Conservation (phyloP, 2,888 invertebrate genomes). For the Buathra laborator region DNA sequence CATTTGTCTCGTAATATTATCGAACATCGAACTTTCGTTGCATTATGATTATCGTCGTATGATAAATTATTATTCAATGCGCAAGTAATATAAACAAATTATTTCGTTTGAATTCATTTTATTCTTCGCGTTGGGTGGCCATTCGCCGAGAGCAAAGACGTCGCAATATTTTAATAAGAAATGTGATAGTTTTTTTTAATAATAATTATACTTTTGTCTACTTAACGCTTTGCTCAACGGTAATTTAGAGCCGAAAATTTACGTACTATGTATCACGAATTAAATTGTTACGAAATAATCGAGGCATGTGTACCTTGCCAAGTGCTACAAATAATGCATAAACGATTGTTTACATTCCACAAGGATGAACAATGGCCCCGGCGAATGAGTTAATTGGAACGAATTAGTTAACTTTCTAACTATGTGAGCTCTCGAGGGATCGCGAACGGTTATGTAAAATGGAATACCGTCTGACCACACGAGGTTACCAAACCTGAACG, state of each 20-base stretch:
- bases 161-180: too few species aligned
- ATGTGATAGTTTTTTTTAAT: too few species aligned
- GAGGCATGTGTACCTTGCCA: not conserved
- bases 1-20: not conserved
- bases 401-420: conserved; percentile 66
- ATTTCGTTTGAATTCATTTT: too few species aligned
- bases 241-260: not conserved
- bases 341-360: conserved; percentile 60
- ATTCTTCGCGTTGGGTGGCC: too few species aligned
- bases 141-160: too few species aligned
- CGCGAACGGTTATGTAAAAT: conserved; percentile 61
- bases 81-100: too few species aligned
- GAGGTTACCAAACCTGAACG: conserved; percentile 50
- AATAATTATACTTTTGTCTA: too few species aligned
- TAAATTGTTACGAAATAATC: not conserved
- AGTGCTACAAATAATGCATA: conserved; percentile 11
- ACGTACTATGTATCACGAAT: not conserved
- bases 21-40: not conserved
- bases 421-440: conserved; percentile 11
- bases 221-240: too few species aligned
- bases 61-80: not conserved
- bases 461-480: conserved; percentile 36
- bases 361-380: conserved; percentile 50
- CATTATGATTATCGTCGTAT: not conserved
- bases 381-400: conserved; percentile 52